Base-by-base conservation (phyloP, 2,888 invertebrate species). In the Congeria kusceri region DNA sequence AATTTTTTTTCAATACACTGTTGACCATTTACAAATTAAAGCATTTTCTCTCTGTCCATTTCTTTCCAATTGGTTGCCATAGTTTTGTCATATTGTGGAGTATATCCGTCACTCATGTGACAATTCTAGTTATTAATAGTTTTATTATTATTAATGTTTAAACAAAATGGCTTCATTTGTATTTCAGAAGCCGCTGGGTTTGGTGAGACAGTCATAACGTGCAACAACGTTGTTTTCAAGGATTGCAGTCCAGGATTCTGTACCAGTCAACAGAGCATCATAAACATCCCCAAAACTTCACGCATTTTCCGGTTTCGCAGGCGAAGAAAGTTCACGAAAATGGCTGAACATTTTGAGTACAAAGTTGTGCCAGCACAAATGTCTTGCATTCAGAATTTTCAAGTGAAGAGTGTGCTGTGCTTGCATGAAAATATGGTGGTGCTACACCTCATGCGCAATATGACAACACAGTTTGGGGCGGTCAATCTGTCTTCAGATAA, bases 331-430 rank as follows among this genome's bases (percentile, higher is more conserved):
- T 93, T 93, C 84, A 91, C 92, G 18, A 93, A 93, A 85, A 93
- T 93, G 93, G 92, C 93, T 0, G 93, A 93, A 85, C 93, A 93
- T 87, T 93, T 93, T 80, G 93, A 93, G 77, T 93, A 93, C 89
- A 93, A 93, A 86, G 92, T 93, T 85, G 93, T 93, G 61, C 93
- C 93, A 15, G 93, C 93, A 18, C 93, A 93, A 82, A 87, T 93
- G 77, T 93, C 92, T 0, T 93, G 93, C 25, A 92, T 93, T 66
- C 93, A 93, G 83, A 92, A 93, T 80, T 93, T 93, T 84, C 92
- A 92, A 64, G 92, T 93, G 4, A 92, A 91, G 76, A 91, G 92
- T 79, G 92, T 93, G 5, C 83, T 93, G 5, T 93, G 93, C 80
- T 91, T 90, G 82, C 90, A 91, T 32, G 90, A 91, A 39, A 89